phyloP scores from a whole-genome alignment of 23 tunicate genomes.

The Halocynthia aurantium region DNA sequence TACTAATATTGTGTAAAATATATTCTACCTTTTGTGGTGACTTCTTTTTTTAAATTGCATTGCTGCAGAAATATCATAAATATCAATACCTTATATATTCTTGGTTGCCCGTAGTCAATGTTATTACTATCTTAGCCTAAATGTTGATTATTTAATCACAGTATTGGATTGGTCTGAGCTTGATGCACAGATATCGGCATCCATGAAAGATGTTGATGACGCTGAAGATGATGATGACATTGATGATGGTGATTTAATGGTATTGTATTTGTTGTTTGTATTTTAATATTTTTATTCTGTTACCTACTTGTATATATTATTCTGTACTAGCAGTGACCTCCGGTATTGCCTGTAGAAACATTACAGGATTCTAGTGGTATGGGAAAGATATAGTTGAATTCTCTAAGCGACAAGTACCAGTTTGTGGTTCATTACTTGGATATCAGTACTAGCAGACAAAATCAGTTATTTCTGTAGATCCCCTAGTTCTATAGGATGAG shows the following conservation, averaged over 20 bases:
- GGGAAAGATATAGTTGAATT: neutral
- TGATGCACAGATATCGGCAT: slow-evolving; percentile 70
- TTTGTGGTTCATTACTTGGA: too few species aligned
- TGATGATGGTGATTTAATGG: slow-evolving; percentile 71
- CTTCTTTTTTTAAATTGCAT: neutral
- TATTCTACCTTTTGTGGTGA: neutral
- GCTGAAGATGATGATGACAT: slow-evolving; percentile 44
- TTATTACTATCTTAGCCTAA: too few species aligned
- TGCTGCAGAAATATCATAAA: neutral
- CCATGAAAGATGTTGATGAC: slow-evolving; percentile 71
- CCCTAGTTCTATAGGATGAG: too few species aligned
- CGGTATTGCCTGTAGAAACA: too few species aligned
- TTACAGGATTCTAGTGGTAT: too few species aligned
- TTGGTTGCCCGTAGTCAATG: too few species aligned
- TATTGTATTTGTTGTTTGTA: neutral
- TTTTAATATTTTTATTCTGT: too few species aligned
- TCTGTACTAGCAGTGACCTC: too few species aligned
- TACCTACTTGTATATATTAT: too few species aligned
- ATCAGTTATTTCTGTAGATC: too few species aligned
- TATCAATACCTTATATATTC: neutral
- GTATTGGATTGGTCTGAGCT: slow-evolving; percentile 83
- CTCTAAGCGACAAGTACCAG: neutral
- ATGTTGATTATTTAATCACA: neutral
- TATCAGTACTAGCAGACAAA: too few species aligned
- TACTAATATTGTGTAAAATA: neutral